phyloP scores from a whole-genome alignment of 2,888 invertebrate genomes.

The Mesorhabditis belari region DNA sequence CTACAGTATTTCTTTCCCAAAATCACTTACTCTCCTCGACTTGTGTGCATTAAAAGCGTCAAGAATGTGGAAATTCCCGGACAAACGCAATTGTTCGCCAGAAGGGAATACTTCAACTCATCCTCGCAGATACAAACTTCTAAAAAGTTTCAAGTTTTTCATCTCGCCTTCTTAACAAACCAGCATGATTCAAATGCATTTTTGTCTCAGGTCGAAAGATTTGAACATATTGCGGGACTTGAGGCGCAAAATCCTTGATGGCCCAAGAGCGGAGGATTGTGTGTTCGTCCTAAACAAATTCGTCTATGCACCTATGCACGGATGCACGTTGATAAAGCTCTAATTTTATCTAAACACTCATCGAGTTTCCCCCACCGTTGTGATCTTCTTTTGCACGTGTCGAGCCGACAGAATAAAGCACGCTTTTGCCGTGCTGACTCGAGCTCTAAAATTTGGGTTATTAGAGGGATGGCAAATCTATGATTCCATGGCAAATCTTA shows the following conservation, averaged over 20 bases:
- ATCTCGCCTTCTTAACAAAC: slow-evolving; percentile 35
- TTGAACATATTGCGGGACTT: slow-evolving; percentile 92
- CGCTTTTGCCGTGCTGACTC: slow-evolving; percentile 94
- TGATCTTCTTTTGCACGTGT: slow-evolving; percentile 37
- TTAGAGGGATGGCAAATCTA: too few species aligned
- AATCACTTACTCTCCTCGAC: slow-evolving; percentile 82
- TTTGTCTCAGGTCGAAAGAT: slow-evolving; percentile 97
- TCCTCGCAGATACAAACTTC: slow-evolving; percentile 98
- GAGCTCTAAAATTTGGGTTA: slow-evolving; percentile 65
- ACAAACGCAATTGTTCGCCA: slow-evolving; percentile 96
- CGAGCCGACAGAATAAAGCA: slow-evolving; percentile 92
- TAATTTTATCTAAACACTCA: neutral
- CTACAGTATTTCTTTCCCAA: neutral
- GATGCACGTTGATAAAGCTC: neutral
- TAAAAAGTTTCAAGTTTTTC: slow-evolving; percentile 27
- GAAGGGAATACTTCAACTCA: slow-evolving; percentile 92
- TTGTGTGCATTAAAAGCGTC: slow-evolving; percentile 87
- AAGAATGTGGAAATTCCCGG: slow-evolving; percentile 94
- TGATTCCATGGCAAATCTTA: too few species aligned
- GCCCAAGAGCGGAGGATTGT: slow-evolving; percentile 85
- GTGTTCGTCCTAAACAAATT: slow-evolving; percentile 65
- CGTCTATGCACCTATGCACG: neutral
- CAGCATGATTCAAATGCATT: slow-evolving; percentile 92
- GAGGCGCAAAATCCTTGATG: slow-evolving; percentile 93
- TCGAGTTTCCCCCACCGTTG: slow-evolving; percentile 13